Evolutionary conservation across 2,888 invertebrate genomes (phyloP).

Genomic region (Dione vanillae): DNA sequence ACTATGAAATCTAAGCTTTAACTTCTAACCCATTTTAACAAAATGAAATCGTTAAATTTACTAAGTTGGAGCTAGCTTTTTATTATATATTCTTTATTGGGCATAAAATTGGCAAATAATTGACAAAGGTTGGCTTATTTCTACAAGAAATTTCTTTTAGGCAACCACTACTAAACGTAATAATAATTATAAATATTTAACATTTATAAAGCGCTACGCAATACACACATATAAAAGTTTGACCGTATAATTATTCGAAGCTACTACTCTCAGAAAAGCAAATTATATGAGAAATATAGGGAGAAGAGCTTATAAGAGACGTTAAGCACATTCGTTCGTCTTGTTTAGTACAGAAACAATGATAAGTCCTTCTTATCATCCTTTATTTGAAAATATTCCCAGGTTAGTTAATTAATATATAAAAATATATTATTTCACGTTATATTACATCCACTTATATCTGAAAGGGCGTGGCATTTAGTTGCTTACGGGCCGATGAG

Average conservation of each 20-base stretch:
- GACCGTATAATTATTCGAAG: no score
- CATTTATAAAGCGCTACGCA: no score
- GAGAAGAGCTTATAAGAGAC: not conserved
- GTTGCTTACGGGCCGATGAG: slow-evolving; percentile 52
- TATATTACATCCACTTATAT: slow-evolving; percentile 33
- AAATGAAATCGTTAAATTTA: not conserved
- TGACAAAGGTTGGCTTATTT: no score
- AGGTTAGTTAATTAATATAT: not conserved
- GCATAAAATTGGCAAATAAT: no score
- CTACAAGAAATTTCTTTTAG: no score
- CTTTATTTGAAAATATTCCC: no score
- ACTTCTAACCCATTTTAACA: slow-evolving; percentile 1
- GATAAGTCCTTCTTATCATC: not conserved
- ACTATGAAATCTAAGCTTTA: slow-evolving; percentile 10
- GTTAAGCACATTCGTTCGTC: not conserved
- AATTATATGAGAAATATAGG: not conserved
- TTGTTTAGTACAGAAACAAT: not conserved
- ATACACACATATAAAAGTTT: no score
- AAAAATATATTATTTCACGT: not conserved
- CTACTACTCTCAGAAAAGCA: no score
- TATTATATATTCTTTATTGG: no score
- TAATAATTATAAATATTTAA: no score
- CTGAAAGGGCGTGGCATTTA: slow-evolving; percentile 59
- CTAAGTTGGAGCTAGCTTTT: no score
- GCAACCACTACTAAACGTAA: no score